A percentile compares a stretch with the other conserved stretches of the same genome.
Evolutionary conservation across 2,888 invertebrate genomes (phyloP).

Genomic region (Drosophila colorata): DNA sequence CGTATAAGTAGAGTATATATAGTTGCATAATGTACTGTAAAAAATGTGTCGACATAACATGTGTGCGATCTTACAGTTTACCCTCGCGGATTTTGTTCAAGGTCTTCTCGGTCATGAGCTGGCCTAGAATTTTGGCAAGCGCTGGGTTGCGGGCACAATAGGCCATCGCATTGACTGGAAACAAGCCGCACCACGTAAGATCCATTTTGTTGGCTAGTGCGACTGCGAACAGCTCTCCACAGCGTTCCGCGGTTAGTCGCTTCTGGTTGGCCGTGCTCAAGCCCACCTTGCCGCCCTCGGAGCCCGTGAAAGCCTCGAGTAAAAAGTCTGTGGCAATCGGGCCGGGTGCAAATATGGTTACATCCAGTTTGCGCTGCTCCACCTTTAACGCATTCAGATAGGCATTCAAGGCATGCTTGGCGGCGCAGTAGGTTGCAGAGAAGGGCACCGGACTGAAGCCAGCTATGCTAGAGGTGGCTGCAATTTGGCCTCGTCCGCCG

Average conservation of each 20-base stretch:
- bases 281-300: constrained; percentile 86
- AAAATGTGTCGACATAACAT: background rate
- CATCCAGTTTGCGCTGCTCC: constrained; percentile 86
- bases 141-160: constrained; percentile 88
- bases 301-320: constrained; percentile 89
- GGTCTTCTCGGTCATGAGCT: constrained; percentile 69
- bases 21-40: background rate
- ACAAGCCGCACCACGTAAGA: constrained; percentile 90
- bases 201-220: constrained; percentile 87
- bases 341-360: constrained; percentile 91
- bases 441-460: constrained; percentile 89
- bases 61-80: constrained; percentile 54
- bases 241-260: constrained; percentile 87
- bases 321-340: constrained; percentile 91
- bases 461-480: constrained; percentile 90
- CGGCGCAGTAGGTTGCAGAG: constrained; percentile 90
- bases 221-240: constrained; percentile 87
- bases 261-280: constrained; percentile 84
- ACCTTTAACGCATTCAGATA: constrained; percentile 89
- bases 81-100: constrained; percentile 81
- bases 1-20: background rate
- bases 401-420: constrained; percentile 92
- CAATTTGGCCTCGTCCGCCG: constrained; percentile 88
- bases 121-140: constrained; percentile 59
- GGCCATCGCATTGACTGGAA: constrained; percentile 87